Percentiles rank a stretch among this genome's conserved stretches.
These are phyloP conservation scores for Poecilia picta DNA, from an alignment of 2,797 vertebrate genomes.

Conservation along the genomic window DNA sequence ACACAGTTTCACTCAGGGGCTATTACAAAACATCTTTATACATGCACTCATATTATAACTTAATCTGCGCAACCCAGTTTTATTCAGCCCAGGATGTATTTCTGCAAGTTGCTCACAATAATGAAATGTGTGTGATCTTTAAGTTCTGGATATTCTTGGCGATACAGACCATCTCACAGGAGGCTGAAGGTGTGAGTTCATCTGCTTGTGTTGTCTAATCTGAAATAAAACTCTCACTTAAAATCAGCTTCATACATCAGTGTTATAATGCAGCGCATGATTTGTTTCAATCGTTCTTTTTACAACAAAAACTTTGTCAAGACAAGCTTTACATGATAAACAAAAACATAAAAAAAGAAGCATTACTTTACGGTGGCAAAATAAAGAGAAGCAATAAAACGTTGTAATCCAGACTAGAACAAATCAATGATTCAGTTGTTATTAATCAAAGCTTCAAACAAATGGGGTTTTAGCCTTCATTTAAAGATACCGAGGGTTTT, in stretches of 20 bases:
- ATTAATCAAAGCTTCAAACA: no score
- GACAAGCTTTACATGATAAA: background rate
- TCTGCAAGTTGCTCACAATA: constrained; percentile 4
- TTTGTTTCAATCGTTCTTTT: background rate
- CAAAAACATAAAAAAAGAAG: background rate
- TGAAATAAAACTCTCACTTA: background rate
- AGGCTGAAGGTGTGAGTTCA: background rate
- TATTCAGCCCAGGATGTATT: constrained; percentile 33
- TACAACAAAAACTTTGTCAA: background rate
- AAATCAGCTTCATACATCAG: background rate
- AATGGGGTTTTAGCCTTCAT: no score
- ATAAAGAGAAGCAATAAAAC: no score
- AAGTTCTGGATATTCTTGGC: background rate
- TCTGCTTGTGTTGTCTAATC: background rate
- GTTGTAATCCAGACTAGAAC: no score
- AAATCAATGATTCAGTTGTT: no score
- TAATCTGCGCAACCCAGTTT: constrained; percentile 44
- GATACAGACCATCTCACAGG: background rate
- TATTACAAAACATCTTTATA: constrained; percentile 62
- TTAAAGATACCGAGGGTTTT: no score
- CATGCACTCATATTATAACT: constrained; percentile 40
- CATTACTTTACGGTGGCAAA: background rate
- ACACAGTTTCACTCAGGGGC: constrained; percentile 45
- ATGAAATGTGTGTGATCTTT: constrained; percentile 15
- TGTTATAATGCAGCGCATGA: background rate